phyloP scores from a whole-genome alignment of 64 coral and sea anemone genomes.

The Orbicella faveolata region DNA sequence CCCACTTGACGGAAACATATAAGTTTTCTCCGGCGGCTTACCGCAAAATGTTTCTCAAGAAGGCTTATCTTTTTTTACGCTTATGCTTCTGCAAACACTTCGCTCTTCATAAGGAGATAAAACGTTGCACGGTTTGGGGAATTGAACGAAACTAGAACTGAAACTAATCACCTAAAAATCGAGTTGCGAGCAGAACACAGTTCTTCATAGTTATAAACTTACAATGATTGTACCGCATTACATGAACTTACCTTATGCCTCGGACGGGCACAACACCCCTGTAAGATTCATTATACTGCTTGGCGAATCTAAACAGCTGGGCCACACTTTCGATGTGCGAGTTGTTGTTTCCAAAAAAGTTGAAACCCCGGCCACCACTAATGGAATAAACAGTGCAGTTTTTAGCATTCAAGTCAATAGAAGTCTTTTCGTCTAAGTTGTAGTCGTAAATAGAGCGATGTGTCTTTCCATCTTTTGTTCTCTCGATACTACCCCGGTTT shows the following conservation, averaged over 20 bases:
- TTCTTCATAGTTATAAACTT: too few species aligned
- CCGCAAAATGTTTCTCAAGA: too few species aligned
- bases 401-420: conserved; percentile 4
- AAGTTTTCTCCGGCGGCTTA: too few species aligned
- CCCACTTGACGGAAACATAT: too few species aligned
- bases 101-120: too few species aligned
- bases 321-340: conserved; percentile 66
- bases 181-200: too few species aligned
- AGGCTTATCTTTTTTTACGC: too few species aligned
- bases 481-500: conserved; percentile 34
- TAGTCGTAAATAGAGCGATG: conserved; percentile 63
- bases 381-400: conserved; percentile 44
- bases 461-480: conserved; percentile 23
- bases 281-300: conserved; percentile 69
- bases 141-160: too few species aligned
- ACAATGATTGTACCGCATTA: too few species aligned
- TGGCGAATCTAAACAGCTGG: conserved; percentile 74
- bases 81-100: too few species aligned
- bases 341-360: conserved; percentile 55
- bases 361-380: not conserved
- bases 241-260: conserved; percentile 71
- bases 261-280: conserved; percentile 48
- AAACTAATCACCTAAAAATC: too few species aligned
- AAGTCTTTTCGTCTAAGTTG: conserved; percentile 53
- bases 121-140: too few species aligned